phyloP scores from a whole-genome alignment of 2,113 vertebrate species.

The Leptodactylus fuscus region DNA sequence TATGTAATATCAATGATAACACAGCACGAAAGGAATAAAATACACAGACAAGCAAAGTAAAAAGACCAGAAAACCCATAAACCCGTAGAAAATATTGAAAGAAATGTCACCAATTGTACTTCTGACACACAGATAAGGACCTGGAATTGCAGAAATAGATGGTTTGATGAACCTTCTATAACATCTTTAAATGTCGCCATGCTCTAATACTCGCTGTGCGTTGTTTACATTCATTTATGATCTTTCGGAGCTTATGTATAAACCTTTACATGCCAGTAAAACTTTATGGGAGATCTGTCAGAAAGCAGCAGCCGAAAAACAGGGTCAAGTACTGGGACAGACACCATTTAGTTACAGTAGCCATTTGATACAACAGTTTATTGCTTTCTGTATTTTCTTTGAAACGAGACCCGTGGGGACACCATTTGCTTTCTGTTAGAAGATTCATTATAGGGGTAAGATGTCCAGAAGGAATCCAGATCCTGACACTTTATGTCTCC shows the following conservation, averaged over 20 bases:
- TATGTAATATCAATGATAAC: too few relatives aligned
- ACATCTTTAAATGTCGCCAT: conserved; percentile 27
- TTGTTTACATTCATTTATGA: conserved; percentile 49
- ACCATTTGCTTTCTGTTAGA: conserved; percentile 73
- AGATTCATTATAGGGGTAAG: conserved; percentile 79
- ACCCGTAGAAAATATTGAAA: neutral
- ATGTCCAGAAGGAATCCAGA: conserved; percentile 77
- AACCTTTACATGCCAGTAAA: conserved; percentile 46
- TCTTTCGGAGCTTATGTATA: conserved; percentile 19
- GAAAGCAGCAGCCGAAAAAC: conserved; percentile 25
- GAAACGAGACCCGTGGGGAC: conserved; percentile 73
- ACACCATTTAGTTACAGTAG: conserved; percentile 73
- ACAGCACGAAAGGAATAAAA: too few relatives aligned
- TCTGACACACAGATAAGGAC: neutral
- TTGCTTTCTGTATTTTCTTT: conserved; percentile 75
- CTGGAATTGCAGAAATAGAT: neutral
- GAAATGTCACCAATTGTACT: neutral
- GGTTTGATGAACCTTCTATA: neutral
- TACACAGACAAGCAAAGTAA: neutral
- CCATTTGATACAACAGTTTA: conserved; percentile 70
- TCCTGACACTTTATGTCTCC: conserved; percentile 71
- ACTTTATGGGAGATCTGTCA: conserved; percentile 29
- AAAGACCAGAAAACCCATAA: neutral
- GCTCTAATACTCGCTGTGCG: conserved; percentile 9
- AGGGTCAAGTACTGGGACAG: conserved; percentile 68